Base-by-base conservation (phyloP, 2,888 invertebrate genomes). In the Cynaeus angustus region DNA sequence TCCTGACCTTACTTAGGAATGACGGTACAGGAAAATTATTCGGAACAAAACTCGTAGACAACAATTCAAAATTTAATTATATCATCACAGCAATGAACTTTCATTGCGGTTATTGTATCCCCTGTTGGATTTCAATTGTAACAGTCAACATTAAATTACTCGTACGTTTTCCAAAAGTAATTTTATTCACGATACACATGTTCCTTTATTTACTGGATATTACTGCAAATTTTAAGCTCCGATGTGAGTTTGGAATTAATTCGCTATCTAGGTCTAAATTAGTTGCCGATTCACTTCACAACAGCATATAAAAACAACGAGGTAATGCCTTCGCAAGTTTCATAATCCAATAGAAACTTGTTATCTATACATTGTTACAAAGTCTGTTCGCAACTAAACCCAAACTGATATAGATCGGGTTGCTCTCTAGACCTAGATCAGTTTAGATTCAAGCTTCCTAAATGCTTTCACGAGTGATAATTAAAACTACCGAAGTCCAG, bases 261-360 rank as follows among this genome's bases (percentile, higher is more conserved):
- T 52, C 14, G 12, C 33, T 6, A 14, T 30, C 21, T n/a, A 5
- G 38, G n/a, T 55, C 12, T 7, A 55, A 55, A 55, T 55, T 55
- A 38, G 55, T 55, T 55, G 38, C 38, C 16, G 38, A 55, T 55
- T 55, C 38, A 55, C 55, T 13, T n/a, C 55, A 37, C 37, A 41
- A 41, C 56, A 38, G 8, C 8, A 56, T 10, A 56, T 66, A 66
- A 66, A 66, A 66, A 46, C 43, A 46, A 46, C 14, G 33, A 48
- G 37, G 61, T 50, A 61, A 61, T 61, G 50, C 26, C 12, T 50
- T 38, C 3, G 38, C 50, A 50, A 61, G 61, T 61, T 61, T 50
- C 61, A 61, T 61, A 61, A 61, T 61, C 61, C 61, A 61, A 61
- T 61, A 61, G 61, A 50, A 61, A 61, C 61, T 61, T 61, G 64